Conservation (phyloP, 2,888 invertebrate genomes). For the Strigamia maritima region DNA sequence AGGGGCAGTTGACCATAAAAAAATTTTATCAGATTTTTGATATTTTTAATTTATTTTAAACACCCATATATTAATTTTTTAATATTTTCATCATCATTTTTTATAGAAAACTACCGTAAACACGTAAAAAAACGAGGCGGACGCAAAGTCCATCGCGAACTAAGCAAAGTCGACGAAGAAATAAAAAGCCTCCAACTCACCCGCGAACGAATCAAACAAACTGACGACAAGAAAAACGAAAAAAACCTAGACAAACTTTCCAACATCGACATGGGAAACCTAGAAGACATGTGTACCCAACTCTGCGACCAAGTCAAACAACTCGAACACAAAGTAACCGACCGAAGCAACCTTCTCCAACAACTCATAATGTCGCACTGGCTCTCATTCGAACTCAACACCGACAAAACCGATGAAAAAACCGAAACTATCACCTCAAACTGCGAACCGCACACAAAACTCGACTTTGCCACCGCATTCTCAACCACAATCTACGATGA, state of each 20-base stretch:
- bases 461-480: slow-evolving; percentile 37
- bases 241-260: background rate
- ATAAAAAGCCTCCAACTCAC: background rate
- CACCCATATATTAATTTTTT: background rate
- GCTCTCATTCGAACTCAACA: background rate
- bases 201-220: background rate
- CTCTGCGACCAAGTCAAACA: background rate
- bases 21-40: background rate
- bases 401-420: background rate
- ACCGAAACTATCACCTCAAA: background rate
- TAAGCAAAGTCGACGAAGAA: background rate
- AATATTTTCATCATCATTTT: background rate
- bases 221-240: background rate
- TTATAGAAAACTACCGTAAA: background rate
- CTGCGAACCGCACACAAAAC: background rate
- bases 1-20: background rate
- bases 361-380: background rate
- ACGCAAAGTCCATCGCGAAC: background rate
- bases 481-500: slow-evolving; percentile 37
- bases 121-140: background rate
- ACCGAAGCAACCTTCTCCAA: background rate
- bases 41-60: background rate
- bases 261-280: background rate
- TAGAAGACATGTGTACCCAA: background rate
- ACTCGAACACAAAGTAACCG: background rate